Base-by-base conservation (phyloP, 2,888 invertebrate species). In the Carabus problematicus region DNA sequence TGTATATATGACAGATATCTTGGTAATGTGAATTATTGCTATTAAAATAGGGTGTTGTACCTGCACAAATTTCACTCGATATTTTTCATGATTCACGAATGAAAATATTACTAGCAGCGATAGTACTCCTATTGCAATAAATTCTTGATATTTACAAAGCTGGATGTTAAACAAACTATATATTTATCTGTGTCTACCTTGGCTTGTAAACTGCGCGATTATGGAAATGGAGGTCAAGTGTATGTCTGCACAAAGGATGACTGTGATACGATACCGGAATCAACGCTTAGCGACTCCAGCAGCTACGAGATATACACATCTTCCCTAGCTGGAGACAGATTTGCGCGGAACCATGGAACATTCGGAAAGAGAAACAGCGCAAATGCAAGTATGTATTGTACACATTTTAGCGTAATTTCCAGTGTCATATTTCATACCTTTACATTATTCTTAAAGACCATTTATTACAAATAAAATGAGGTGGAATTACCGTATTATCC, bases 231-330 rank as follows among this genome's bases (percentile, higher is more conserved):
- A 1, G 76, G 75, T 19, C 72, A 76, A 63, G 88, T 90, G 0
- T 92, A 92, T 77, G 89, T 91, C 3, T 92, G 92, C 75, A 86
- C 89, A 74, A 81, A 86, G 0, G 85, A 84, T 0, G 88, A 89
- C 75, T 92, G 92, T 74, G 92, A 91, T 77, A 86, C 85, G 3
- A 80, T 88, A 54, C 85, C 86, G 0, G 80, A 85, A 59, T 82
- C 85, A 12, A 75, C 78, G 0, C 82, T 85, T 0, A 77, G 77
- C 1, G 77, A 79, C 1, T 77, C 81, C 0, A 82, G 82, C 0
- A 76, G 79, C 14, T 88, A 82, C 72, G 79, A 86, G 0, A 78
- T 84, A 18, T 88, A 88, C 72, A 85, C 86, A 8, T 87, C 88
- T 1, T 86, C 83, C 75, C 83, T 84, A 78, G 80, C 80, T 52